Evolutionary conservation across 2,113 vertebrate species (phyloP).

Genomic region (Channa maculata): DNA sequence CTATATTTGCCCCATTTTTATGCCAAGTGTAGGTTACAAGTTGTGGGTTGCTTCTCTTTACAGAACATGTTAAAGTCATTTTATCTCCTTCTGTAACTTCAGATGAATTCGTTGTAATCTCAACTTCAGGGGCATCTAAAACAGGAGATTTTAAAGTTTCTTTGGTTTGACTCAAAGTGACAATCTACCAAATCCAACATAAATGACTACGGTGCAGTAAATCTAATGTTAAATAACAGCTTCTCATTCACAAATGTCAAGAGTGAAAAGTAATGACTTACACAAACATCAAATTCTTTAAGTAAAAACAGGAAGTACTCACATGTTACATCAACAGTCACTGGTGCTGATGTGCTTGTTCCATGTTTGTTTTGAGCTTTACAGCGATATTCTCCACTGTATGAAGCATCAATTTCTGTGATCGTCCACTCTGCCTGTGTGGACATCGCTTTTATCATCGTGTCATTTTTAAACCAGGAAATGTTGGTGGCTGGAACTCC

Average conservation of each 20-base stretch:
- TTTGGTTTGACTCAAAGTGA: not conserved
- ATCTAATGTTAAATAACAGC: no score
- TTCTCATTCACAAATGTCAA: no score
- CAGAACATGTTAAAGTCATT: conserved; percentile 52
- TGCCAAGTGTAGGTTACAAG: not conserved
- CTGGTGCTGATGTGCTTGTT: rapidly evolving
- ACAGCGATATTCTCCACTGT: conserved; percentile 63
- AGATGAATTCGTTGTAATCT: not conserved
- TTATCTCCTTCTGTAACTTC: not conserved
- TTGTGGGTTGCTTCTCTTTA: conserved; percentile 35
- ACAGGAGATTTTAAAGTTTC: not conserved
- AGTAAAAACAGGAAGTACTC: conserved; percentile 46
- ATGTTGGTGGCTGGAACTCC: conserved; percentile 27
- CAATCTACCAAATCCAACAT: not conserved
- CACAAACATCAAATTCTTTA: not conserved
- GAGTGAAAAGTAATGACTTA: no score
- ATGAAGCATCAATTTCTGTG: not conserved
- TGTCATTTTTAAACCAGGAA: conserved; percentile 51
- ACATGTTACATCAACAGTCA: conserved; percentile 56
- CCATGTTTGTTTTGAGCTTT: conserved; percentile 40
- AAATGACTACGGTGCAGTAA: no score
- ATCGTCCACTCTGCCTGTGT: rapidly evolving
- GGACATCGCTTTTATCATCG: rapidly evolving
- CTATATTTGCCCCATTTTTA: not conserved
- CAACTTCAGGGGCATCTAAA: conserved; percentile 67